These are phyloP conservation scores for Caenorhabditis latens DNA, from an alignment of 1,140 invertebrate species.

Conservation along the genomic window DNA sequence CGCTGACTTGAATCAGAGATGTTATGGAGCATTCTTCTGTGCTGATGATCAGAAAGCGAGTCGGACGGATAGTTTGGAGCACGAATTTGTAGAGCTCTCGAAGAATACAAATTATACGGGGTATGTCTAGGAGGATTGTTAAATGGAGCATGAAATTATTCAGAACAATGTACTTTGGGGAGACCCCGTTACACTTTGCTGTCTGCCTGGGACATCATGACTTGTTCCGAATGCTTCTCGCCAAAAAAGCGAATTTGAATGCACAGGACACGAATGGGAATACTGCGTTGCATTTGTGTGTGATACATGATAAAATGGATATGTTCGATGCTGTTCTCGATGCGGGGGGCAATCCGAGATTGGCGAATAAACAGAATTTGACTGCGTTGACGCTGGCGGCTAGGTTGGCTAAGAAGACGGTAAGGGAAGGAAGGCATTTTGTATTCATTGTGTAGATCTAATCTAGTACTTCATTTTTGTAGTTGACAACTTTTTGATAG, in stretches of 20 bases:
- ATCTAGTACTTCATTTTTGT: too few species aligned
- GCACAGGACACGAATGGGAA: slow-evolving; percentile 97
- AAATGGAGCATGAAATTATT: slow-evolving; percentile 53
- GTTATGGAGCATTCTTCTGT: slow-evolving; percentile 82
- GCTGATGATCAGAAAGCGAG: slow-evolving; percentile 84
- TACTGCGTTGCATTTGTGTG: slow-evolving; percentile 93
- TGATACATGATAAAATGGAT: slow-evolving; percentile 93
- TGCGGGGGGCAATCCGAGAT: slow-evolving; percentile 87
- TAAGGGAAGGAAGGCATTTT: neutral
- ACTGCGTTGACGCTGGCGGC: slow-evolving; percentile 94
- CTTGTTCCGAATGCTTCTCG: slow-evolving; percentile 92
- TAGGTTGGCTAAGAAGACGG: slow-evolving; percentile 86
- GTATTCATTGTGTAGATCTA: too few species aligned
- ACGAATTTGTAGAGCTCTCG: slow-evolving; percentile 90
- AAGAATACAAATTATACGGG: slow-evolving; percentile 92
- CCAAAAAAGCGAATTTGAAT: slow-evolving; percentile 92
- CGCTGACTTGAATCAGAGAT: slow-evolving; percentile 89
- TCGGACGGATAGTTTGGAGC: slow-evolving; percentile 87
- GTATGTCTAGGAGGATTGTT: slow-evolving; percentile 79
- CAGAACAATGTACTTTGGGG: slow-evolving; percentile 97
- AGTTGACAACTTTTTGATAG: too few species aligned
- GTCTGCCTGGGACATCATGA: slow-evolving; percentile 96
- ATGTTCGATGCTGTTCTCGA: slow-evolving; percentile 95
- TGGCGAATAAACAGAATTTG: slow-evolving; percentile 88
- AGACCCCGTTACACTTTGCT: slow-evolving; percentile 96